Conservation (phyloP, 2,888 invertebrate species). For the Exocentrus adspersus region DNA sequence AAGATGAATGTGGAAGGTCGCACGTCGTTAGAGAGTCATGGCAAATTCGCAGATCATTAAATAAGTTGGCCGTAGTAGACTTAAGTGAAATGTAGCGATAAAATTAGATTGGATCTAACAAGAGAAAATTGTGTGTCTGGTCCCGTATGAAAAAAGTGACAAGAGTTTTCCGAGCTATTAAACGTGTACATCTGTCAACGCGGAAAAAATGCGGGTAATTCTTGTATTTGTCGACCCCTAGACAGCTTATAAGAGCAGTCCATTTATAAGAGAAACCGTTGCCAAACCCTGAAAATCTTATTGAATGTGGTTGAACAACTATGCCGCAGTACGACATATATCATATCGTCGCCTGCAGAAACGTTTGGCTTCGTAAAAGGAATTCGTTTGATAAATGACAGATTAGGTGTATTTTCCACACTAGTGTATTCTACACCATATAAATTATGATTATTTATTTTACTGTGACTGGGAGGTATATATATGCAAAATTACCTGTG, state of each 20-base stretch:
- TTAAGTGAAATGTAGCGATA: constrained; percentile 47
- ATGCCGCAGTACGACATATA: constrained; percentile 52
- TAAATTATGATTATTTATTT: constrained; percentile 35
- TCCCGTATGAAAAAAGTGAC: constrained; percentile 56
- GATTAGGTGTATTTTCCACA: constrained; percentile 46
- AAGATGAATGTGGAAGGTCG: not conserved
- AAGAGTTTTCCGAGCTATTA: constrained; percentile 62
- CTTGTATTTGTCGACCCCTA: constrained; percentile 60
- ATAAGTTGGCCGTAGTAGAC: constrained; percentile 19
- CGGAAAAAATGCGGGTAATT: constrained; percentile 60
- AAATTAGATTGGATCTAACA: constrained; percentile 54
- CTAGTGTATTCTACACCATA: constrained; percentile 33
- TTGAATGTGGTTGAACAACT: constrained; percentile 43
- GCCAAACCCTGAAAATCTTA: constrained; percentile 28
- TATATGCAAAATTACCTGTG: constrained; percentile 24
- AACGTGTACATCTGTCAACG: constrained; percentile 64
- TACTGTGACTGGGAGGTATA: constrained; percentile 17
- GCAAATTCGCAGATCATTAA: constrained; percentile 25
- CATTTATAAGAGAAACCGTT: constrained; percentile 29
- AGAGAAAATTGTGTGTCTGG: constrained; percentile 49
- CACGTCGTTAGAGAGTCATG: constrained; percentile 9
- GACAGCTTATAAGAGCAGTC: constrained; percentile 46
- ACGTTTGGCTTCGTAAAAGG: constrained; percentile 50
- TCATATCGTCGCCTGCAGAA: constrained; percentile 55
- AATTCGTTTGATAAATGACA: constrained; percentile 53